Conservation (phyloP, 2,797 vertebrate species). For the Pangasius mekongensis region DNA sequence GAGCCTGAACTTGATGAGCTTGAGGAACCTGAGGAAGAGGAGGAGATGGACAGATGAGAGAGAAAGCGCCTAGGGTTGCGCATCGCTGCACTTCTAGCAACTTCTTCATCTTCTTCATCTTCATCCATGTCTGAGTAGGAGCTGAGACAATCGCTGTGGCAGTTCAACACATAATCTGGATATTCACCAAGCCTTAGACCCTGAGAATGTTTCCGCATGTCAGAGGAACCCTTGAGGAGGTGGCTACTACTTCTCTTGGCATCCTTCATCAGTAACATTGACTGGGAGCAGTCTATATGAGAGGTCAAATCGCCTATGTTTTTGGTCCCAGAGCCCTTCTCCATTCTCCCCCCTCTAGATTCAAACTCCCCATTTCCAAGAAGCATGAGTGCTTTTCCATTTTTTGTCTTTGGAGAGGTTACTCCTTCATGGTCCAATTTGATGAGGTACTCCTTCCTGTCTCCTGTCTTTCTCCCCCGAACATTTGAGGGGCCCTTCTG, state of each 20-base stretch:
- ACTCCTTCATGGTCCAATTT: slow-evolving; percentile 98
- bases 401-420: slow-evolving; percentile 97
- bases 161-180: slow-evolving; percentile 84
- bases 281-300: slow-evolving; percentile 78
- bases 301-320: slow-evolving; percentile 69
- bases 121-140: slow-evolving; percentile 94
- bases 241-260: slow-evolving; percentile 70
- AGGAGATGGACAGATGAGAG: slow-evolving; percentile 87
- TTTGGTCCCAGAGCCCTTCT: slow-evolving; percentile 78
- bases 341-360: slow-evolving; percentile 65
- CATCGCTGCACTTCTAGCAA: slow-evolving; percentile 67
- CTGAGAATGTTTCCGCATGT: slow-evolving; percentile 76
- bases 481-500: slow-evolving; percentile 66
- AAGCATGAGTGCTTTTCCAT: slow-evolving; percentile 88
- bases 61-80: slow-evolving; percentile 83
- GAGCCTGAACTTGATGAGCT: slow-evolving; percentile 93
- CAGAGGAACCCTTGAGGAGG: slow-evolving; percentile 66
- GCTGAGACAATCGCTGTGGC: slow-evolving; percentile 90
- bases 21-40: slow-evolving; percentile 91
- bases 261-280: slow-evolving; percentile 80
- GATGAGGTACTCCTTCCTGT: slow-evolving; percentile 89
- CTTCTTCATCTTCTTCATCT: slow-evolving; percentile 89
- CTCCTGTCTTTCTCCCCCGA: slow-evolving; percentile 58
- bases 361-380: slow-evolving; percentile 63
- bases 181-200: slow-evolving; percentile 82